Base-by-base conservation (phyloP, 2,888 invertebrate species). In the Pyralis farinalis region DNA sequence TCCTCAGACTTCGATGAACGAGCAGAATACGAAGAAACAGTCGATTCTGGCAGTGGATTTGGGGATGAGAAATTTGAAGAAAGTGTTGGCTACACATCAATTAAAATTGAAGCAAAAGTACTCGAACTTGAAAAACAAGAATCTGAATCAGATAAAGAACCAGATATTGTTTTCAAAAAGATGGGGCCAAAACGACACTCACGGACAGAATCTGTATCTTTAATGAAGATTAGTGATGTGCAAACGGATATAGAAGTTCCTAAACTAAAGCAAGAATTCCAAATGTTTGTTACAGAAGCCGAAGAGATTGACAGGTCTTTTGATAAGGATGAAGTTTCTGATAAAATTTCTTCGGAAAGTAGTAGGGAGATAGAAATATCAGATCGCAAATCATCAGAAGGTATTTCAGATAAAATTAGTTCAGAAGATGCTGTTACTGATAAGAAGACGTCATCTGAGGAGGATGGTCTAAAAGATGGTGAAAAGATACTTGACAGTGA, bases 371-470 rank as follows among this genome's bases (percentile, higher is more conserved):
- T 90, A 29, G 90, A 90, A 70, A 81, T 90, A 7, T 90, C 90
- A 5, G 90, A 90, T 22, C 63, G 78, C 28, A 90, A 90, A 55
- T 89, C 88, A 30, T 90, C 90, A 1, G 89, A 89, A 55, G 87
- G 86, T n/a, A 71, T 88, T 44, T 90, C 90, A 21, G 90, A 89
- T 37, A 84, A 70, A 46, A 89, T 90, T 11, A 88, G 88, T 47
- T 90, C 89, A 7, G 90, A 90, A 71, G 89, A 89, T 51, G 90
- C 83, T 9, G 90, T 89, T 0, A 90, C 90, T 5, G 89, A 88
- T 44, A 90, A 89, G 50, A 89, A 90, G 44, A 82, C 88, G 4
- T 89, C 89, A 5, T 88, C 87, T 1, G 90, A 90, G 60, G 88
- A 88, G 51, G 82, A 82, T 34, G 64, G 55, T 0, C 47, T 57